These are phyloP conservation scores for Mionectes macconnelli DNA, from an alignment of 2,113 vertebrate species.

Conservation along the genomic window DNA sequence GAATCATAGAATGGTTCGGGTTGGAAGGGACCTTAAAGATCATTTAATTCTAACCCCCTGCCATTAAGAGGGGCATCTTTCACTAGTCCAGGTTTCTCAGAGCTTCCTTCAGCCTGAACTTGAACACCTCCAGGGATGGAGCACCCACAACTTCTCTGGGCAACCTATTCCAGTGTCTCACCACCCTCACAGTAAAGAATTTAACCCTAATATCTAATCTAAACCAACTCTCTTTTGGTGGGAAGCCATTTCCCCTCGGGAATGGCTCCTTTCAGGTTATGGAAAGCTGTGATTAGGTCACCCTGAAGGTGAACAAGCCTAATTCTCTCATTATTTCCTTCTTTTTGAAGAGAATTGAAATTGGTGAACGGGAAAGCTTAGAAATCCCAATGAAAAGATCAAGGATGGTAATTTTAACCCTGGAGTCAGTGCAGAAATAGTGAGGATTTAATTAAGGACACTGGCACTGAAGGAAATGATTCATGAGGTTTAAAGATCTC, in stretches of 20 bases:
- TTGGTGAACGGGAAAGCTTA: not conserved
- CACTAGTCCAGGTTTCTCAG: not conserved
- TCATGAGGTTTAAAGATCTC: not conserved
- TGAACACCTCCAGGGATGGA: not conserved
- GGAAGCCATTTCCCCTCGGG: not conserved
- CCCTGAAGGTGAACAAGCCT: not conserved
- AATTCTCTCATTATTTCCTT: not conserved
- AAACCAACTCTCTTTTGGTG: not conserved
- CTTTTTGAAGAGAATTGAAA: not conserved
- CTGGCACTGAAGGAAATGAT: not conserved
- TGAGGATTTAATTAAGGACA: not conserved
- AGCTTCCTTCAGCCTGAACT: not conserved
- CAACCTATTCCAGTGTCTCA: not conserved
- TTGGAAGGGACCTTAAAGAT: not conserved
- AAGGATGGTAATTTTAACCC: not conserved
- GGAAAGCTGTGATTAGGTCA: not conserved
- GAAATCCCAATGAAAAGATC: not conserved
- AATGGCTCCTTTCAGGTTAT: not conserved
- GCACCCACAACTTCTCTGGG: not conserved
- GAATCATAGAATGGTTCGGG: not conserved
- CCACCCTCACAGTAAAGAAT: not conserved
- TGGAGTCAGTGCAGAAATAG: not conserved
- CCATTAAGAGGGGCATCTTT: accelerated
- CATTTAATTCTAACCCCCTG: not conserved
- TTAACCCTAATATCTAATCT: not conserved